Evolutionary conservation across 2,888 invertebrate genomes (phyloP).

Genomic region (Podabrus alpinus): DNA sequence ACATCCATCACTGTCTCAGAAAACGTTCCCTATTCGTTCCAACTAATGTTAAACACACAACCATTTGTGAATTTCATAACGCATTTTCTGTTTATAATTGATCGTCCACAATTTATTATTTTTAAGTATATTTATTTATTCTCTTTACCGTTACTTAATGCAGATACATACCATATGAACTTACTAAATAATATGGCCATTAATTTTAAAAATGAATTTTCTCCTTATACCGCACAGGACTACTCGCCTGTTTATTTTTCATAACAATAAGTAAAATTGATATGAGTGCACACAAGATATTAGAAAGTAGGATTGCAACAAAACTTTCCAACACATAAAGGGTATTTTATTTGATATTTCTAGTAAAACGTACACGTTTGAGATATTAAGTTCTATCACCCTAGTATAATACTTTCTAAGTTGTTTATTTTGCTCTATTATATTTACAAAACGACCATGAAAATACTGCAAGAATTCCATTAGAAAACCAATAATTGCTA

Average conservation of each 20-base stretch:
- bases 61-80: conserved; percentile 43
- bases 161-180: neutral
- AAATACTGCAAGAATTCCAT: conserved; percentile 14
- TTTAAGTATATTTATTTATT: conserved; percentile 20
- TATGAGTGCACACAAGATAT: neutral
- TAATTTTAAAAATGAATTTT: neutral
- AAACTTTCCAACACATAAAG: conserved; percentile 18
- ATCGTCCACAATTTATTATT: conserved; percentile 32
- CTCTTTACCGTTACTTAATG: conserved; percentile 12
- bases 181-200: neutral
- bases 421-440: conserved; percentile 22
- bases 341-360: conserved; percentile 13
- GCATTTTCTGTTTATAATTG: conserved; percentile 35
- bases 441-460: conserved; percentile 7
- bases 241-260: neutral
- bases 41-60: conserved; percentile 44
- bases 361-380: conserved; percentile 7
- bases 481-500: conserved; percentile 8
- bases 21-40: conserved; percentile 35
- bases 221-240: neutral
- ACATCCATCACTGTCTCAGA: conserved; percentile 47
- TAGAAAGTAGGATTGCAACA: conserved; percentile 10
- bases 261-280: neutral
- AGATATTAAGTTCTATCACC: conserved; percentile 11
- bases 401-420: conserved; percentile 18